These are phyloP conservation scores for Cinclus mexicanus DNA, from an alignment of 2,113 vertebrate genomes.

Conservation along the genomic window DNA sequence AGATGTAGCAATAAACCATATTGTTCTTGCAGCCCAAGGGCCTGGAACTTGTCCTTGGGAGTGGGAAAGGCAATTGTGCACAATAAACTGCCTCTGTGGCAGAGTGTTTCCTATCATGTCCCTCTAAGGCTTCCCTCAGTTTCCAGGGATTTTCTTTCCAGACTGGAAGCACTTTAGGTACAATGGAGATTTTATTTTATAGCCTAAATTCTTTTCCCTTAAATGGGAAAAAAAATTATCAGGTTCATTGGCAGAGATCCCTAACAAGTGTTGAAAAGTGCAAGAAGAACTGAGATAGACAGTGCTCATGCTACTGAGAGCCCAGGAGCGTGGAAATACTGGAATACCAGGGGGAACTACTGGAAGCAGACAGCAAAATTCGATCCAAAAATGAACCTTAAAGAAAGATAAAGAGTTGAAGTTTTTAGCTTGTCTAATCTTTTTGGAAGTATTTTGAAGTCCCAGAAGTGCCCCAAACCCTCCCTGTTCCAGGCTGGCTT, in stretches of 20 bases:
- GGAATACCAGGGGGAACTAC: not conserved
- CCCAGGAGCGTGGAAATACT: not conserved
- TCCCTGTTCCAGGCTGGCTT: rapidly evolving
- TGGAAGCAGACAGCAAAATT: not conserved
- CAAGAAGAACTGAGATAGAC: not conserved
- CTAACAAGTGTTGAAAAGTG: not conserved
- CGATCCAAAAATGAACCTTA: not conserved
- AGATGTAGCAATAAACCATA: not conserved
- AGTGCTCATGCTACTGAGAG: not conserved
- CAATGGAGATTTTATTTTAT: not conserved
- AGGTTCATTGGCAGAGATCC: not conserved
- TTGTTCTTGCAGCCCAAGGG: not conserved
- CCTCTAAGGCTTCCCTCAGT: conserved; percentile 5
- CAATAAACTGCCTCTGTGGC: not conserved
- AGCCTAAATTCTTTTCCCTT: not conserved
- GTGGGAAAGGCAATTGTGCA: not conserved
- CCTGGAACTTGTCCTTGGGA: not conserved
- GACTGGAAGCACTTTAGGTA: not conserved
- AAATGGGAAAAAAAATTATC: not conserved
- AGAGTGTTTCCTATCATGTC: not conserved
- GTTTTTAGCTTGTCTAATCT: not conserved
- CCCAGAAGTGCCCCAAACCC: not conserved
- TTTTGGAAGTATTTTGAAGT: not conserved
- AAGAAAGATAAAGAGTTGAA: not conserved
- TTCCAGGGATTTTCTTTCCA: not conserved